Evolutionary conservation across 2,797 vertebrate genomes (phyloP).

Genomic region (Fratercula arctica): DNA sequence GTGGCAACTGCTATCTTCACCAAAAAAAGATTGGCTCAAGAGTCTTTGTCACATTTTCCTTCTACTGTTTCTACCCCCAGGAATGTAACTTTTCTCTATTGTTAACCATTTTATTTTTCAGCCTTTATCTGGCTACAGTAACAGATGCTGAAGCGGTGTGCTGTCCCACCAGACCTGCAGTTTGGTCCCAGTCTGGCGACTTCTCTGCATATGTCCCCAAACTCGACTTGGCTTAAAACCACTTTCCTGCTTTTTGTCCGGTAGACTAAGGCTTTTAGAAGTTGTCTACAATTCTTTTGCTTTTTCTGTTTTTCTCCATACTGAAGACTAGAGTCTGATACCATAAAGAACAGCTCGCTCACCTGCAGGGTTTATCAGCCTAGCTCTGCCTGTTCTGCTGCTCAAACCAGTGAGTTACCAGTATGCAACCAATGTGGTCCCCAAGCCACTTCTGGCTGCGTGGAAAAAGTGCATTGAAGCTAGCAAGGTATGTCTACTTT

Average conservation of each 20-base stretch:
- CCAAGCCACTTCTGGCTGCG: not conserved
- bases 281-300: not conserved
- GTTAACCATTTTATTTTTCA: not conserved
- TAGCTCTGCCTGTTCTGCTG: not conserved
- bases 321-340: not conserved
- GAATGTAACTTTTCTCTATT: not conserved
- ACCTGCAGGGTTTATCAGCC: not conserved
- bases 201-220: not conserved
- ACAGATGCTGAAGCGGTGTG: not conserved
- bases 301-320: not conserved
- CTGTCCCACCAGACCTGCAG: not conserved
- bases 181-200: not conserved
- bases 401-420: not conserved
- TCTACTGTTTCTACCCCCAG: not conserved
- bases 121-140: not conserved
- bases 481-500: not conserved
- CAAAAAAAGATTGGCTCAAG: conserved; percentile 42
- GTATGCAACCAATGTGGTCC: not conserved
- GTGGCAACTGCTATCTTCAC: conserved; percentile 57
- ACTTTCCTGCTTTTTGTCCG: not conserved
- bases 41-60: conserved; percentile 22
- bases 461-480: not conserved
- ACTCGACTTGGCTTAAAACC: not conserved
- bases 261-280: not conserved
- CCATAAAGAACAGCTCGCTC: not conserved